Conservation (phyloP, 1,140 invertebrate species). For the Drosophila pallidifrons region DNA sequence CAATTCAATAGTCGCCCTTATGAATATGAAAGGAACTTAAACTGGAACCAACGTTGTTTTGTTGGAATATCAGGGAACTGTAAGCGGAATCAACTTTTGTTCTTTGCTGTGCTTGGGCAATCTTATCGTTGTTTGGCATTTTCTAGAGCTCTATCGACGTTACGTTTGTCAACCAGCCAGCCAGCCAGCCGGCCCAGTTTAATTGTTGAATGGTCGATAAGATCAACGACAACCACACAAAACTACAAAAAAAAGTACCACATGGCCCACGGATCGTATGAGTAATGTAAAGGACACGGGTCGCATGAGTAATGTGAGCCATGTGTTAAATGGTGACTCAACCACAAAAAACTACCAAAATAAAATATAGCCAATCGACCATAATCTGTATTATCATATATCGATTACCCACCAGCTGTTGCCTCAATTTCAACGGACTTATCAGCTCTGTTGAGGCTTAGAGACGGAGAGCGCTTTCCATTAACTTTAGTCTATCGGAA, state of each 20-base stretch:
- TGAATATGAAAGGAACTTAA: background rate
- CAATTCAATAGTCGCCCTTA: no score
- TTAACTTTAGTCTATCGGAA: background rate
- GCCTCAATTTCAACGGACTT: slow-evolving; percentile 1
- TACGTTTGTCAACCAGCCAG: slow-evolving; percentile 20
- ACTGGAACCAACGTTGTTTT: slow-evolving; percentile 4
- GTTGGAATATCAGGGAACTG: background rate
- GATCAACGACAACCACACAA: background rate
- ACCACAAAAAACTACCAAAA: no score
- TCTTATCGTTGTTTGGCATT: slow-evolving; percentile 35
- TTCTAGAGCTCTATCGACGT: slow-evolving; percentile 22
- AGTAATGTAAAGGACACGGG: slow-evolving; percentile 52
- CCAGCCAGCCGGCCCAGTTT: slow-evolving; percentile 13
- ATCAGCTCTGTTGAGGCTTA: background rate
- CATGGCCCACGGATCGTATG: slow-evolving; percentile 49
- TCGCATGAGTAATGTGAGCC: slow-evolving; percentile 8
- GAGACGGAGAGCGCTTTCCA: background rate
- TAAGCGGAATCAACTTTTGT: background rate
- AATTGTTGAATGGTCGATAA: slow-evolving; percentile 29
- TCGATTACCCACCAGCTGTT: slow-evolving; percentile 20
- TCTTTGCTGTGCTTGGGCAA: slow-evolving; percentile 8
- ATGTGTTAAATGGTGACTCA: slow-evolving; percentile 1
- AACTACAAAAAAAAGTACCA: slow-evolving; percentile 3
- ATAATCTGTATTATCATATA: slow-evolving; percentile 18
- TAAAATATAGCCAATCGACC: slow-evolving; percentile 1